phyloP scores from a whole-genome alignment of 2,888 invertebrate species.

The Phaedon cochleariae region DNA sequence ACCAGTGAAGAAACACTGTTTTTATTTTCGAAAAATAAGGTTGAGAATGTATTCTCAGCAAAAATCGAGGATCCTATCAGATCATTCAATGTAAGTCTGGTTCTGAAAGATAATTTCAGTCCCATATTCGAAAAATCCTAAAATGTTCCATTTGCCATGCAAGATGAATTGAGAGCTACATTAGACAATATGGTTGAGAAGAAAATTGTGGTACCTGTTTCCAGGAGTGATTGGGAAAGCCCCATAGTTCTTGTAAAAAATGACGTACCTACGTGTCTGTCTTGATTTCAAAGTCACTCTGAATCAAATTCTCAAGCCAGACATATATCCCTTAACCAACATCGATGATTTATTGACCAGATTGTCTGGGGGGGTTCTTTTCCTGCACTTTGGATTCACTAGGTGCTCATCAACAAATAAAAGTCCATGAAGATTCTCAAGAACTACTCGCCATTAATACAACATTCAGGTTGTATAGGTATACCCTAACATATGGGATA shows the following conservation, averaged over 20 bases:
- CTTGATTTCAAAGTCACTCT: conserved; percentile 48
- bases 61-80: too few species aligned
- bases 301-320: conserved; percentile 24
- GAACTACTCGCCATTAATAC: conserved; percentile 26
- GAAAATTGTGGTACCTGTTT: conserved; percentile 29
- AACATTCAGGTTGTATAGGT: conserved; percentile 25
- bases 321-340: conserved; percentile 23
- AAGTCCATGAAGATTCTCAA: conserved; percentile 5
- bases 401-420: conserved; percentile 20
- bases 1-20: too few species aligned
- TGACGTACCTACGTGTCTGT: conserved; percentile 47
- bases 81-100: conserved; percentile 1
- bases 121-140: conserved; percentile 19
- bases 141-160: conserved; percentile 16
- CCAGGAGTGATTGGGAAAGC: conserved; percentile 48
- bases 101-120: conserved; percentile 3
- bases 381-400: conserved; percentile 24
- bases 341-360: conserved; percentile 24
- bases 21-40: too few species aligned
- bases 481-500: conserved; percentile 24
- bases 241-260: conserved; percentile 50
- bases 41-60: too few species aligned
- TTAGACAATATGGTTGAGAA: conserved; percentile 37
- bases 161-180: conserved; percentile 13
- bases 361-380: conserved; percentile 7